Evolutionary conservation across 2,888 invertebrate genomes (phyloP).

Genomic region (Tortricodes alternella): DNA sequence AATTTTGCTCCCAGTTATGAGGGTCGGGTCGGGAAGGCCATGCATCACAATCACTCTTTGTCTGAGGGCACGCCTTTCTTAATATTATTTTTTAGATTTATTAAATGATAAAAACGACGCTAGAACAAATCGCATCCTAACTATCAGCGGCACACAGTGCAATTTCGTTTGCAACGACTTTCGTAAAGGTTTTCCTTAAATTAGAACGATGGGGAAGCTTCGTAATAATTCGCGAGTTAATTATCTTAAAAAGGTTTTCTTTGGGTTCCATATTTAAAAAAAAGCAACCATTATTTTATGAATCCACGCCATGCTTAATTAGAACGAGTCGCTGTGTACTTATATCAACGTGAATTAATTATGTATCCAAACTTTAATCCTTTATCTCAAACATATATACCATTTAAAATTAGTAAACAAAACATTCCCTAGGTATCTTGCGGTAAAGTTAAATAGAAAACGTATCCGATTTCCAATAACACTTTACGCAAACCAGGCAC

Average conservation of each 20-base stretch:
- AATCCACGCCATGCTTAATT: too few relatives aligned
- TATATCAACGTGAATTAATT: too few relatives aligned
- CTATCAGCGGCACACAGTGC: not conserved
- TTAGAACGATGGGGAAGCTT: slow-evolving; percentile 6
- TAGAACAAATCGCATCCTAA: slow-evolving; percentile 3
- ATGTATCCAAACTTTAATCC: too few relatives aligned
- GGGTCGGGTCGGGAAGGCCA: slow-evolving; percentile 4
- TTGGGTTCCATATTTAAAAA: slow-evolving; percentile 3
- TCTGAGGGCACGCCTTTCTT: slow-evolving; percentile 13
- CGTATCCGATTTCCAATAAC: slow-evolving; percentile 14
- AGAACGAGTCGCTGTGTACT: too few relatives aligned
- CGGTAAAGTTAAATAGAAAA: slow-evolving; percentile 1
- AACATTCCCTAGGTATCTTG: too few relatives aligned
- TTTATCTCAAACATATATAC: too few relatives aligned
- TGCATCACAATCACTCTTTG: slow-evolving; percentile 19
- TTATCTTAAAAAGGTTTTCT: slow-evolving; percentile 1
- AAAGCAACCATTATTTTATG: too few relatives aligned
- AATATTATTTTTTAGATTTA: slow-evolving; percentile 22
- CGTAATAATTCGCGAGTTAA: slow-evolving; percentile 8
- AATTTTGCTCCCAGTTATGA: slow-evolving; percentile 10
- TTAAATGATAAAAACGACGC: slow-evolving; percentile 2
- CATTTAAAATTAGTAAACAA: too few relatives aligned
- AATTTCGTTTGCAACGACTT: not conserved
- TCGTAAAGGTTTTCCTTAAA: slow-evolving; percentile 1
- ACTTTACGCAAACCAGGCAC: not conserved